Base-by-base conservation (phyloP, 2,113 vertebrate species). In the Lophochroa leadbeateri region DNA sequence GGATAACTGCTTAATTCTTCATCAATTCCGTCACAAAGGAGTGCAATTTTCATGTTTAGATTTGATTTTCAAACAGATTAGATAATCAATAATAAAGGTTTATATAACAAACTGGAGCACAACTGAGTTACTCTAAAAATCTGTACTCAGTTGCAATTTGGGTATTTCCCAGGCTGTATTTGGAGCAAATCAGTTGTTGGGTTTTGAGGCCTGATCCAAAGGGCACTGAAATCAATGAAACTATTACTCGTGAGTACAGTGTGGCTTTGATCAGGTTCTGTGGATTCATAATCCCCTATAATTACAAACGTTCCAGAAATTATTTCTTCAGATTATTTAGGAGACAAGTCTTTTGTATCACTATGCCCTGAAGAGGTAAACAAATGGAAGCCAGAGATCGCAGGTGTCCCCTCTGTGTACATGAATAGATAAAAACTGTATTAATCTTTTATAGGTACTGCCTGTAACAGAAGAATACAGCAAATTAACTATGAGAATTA, bases 331-430 rank as follows among this genome's bases (percentile, higher is more conserved):
- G 7, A 31, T 72, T 52, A 70, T 82, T 61, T 64, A n/a, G 31
- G 20, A n/a, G 33, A 4, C 13, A 43, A 6, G 31, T 47, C 52
- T 80, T 76, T 29, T 18, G 7, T 15, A 18, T n/a, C 8, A 6
- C 11, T 72, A 20, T 76, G 27, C 17, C 57, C 50, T 43, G 52
- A 29, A 55, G 27, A 41, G 20, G 10, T 41, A 49, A 65, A 4
- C 10, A 57, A 71, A 35, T 4, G n/a, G 47, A 63, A 82, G 27
- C 16, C 29, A 75, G 67, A 67, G 57, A 10, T 14, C 10, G 1
- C 23, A 39, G 13, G 8, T 53, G 6, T 33, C 49, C 75, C 17
- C 35, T 23, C 33, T 67, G 55, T 0, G 0, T 2, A 20, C 57
- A 17, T 20, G 41, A 52, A 17, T 10, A 57, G 33, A 28, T 27